These are phyloP conservation scores for Rhaphigaster nebulosa DNA, from an alignment of 2,888 invertebrate species.

Conservation along the genomic window DNA sequence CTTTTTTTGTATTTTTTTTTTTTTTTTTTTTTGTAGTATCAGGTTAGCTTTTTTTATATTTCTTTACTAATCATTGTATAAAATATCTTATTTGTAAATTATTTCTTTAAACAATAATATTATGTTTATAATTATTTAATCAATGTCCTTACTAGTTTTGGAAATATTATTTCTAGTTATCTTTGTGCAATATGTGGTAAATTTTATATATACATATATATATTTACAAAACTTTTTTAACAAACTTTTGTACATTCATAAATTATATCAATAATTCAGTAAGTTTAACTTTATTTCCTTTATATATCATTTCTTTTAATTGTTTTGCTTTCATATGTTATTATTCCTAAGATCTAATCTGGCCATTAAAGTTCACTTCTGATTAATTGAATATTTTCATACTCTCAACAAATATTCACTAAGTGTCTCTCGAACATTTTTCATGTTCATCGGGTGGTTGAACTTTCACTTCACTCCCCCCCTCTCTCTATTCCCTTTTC, in stretches of 20 bases:
- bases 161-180: slow-evolving; percentile 50
- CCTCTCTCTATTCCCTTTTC: too few relatives aligned
- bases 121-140: slow-evolving; percentile 9
- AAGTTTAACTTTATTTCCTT: background rate
- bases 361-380: background rate
- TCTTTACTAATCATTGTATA: background rate
- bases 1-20: background rate
- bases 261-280: slow-evolving; percentile 54
- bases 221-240: slow-evolving; percentile 52
- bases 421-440: too few relatives aligned
- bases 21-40: background rate
- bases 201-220: slow-evolving; percentile 43
- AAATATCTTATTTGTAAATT: slow-evolving; percentile 45
- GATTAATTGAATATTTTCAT: background rate
- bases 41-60: background rate
- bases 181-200: slow-evolving; percentile 53
- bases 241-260: slow-evolving; percentile 57
- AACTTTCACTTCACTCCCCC: too few relatives aligned
- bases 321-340: background rate
- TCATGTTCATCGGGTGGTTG: too few relatives aligned
- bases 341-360: background rate
- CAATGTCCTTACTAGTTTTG: slow-evolving; percentile 13
- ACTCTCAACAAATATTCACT: background rate
- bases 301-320: background rate
- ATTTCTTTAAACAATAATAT: slow-evolving; percentile 24